These are phyloP conservation scores for Cyphomyrus discorhynchus DNA, from an alignment of 2,113 vertebrate species.

Conservation along the genomic window DNA sequence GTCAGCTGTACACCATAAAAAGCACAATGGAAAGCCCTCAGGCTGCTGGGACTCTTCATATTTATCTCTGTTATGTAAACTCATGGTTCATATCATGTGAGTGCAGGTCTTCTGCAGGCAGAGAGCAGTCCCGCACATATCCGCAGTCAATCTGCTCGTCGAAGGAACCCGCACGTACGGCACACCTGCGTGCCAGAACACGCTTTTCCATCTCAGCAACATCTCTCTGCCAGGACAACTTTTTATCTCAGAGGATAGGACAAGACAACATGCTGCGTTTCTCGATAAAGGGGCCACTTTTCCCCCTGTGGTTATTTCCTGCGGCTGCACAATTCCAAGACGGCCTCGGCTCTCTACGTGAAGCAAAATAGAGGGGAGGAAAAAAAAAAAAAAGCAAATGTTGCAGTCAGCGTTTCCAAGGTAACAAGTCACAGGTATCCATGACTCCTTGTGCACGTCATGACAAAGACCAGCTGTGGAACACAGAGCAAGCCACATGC, in stretches of 20 bases:
- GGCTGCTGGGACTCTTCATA: background rate
- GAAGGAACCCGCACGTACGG: conserved; percentile 13
- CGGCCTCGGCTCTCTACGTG: background rate
- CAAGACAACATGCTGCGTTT: background rate
- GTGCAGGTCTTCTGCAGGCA: conserved; percentile 36
- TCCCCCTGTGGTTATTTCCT: background rate
- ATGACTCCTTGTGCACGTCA: background rate
- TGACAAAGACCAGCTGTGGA: background rate
- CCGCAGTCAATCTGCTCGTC: conserved; percentile 15
- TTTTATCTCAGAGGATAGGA: background rate
- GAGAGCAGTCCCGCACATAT: conserved; percentile 20
- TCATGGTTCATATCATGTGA: conserved; percentile 11
- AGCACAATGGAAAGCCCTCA: background rate
- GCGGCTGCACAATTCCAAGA: background rate
- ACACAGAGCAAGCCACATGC: background rate
- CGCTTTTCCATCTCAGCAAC: background rate
- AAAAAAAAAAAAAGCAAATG: background rate
- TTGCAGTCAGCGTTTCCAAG: background rate
- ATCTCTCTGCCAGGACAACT: background rate
- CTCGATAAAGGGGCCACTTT: background rate
- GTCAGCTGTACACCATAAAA: background rate
- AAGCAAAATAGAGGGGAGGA: background rate
- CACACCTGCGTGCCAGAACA: conserved; percentile 1
- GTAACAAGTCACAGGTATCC: background rate
- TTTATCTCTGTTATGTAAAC: conserved; percentile 3